phyloP scores from a whole-genome alignment of 2,888 invertebrate genomes.

The Spilosoma lubricipeda region DNA sequence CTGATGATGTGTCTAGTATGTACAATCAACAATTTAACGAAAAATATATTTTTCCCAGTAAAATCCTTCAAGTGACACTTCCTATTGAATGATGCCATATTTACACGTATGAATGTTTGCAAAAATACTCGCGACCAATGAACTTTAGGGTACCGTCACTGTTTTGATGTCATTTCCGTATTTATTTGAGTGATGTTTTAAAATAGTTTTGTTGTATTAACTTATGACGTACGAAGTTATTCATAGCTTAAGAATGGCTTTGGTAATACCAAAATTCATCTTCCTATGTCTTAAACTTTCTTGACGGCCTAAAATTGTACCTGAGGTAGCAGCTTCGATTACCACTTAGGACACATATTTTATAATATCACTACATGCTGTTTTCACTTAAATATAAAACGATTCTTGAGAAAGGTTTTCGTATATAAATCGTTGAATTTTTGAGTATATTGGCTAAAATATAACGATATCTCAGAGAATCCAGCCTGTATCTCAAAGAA shows the following conservation, averaged over 20 bases:
- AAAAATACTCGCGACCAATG: conserved; percentile 13
- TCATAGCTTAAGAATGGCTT: background rate
- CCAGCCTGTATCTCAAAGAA: too few relatives aligned
- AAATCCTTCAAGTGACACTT: conserved; percentile 4
- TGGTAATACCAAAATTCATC: background rate
- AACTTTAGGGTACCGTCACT: conserved; percentile 8
- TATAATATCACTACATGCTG: too few relatives aligned
- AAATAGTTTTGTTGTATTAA: conserved; percentile 8
- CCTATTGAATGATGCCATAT: conserved; percentile 9
- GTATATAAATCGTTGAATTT: too few relatives aligned
- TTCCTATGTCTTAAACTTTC: background rate
- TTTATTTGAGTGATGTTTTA: conserved; percentile 12
- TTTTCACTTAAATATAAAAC: too few relatives aligned
- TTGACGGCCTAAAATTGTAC: too few relatives aligned
- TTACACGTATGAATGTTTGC: conserved; percentile 4
- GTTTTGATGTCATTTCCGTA: conserved; percentile 15
- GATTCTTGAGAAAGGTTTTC: too few relatives aligned
- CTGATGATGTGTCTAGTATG: too few relatives aligned
- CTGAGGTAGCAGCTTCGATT: too few relatives aligned
- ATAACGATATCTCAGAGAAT: too few relatives aligned
- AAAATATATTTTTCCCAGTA: background rate
- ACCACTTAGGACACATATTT: too few relatives aligned
- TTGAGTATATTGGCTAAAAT: too few relatives aligned
- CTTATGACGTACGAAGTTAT: background rate
- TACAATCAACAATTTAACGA: too few relatives aligned